A percentile compares a stretch with the other conserved stretches of the same genome.
Evolutionary conservation across 2,888 invertebrate species (phyloP).

Genomic region (Rhagophthalmus giganteus): DNA sequence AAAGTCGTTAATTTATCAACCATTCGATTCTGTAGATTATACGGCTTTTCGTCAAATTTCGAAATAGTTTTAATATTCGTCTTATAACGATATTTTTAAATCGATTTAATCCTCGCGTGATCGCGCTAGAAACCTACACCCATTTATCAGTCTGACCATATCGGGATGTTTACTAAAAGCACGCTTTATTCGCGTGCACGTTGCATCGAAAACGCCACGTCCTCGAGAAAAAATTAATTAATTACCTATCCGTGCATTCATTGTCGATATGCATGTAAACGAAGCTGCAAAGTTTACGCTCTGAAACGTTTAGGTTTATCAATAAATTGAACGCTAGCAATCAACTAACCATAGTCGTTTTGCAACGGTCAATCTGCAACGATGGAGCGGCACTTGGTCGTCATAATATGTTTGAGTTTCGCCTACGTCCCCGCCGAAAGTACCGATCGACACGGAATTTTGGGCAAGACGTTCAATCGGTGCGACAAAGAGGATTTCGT

Average conservation of each 20-base stretch:
- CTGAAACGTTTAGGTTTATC: constrained; percentile 14
- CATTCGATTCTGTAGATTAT: too few species aligned
- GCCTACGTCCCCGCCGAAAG: too few species aligned
- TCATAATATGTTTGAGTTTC: neutral
- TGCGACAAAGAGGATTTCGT: constrained; percentile 66
- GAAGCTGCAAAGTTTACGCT: constrained; percentile 16
- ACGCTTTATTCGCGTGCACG: constrained; percentile 2
- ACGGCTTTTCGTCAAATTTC: too few species aligned
- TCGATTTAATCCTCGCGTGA: too few species aligned
- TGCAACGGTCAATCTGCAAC: neutral
- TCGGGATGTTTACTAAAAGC: neutral
- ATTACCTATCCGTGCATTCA: too few species aligned
- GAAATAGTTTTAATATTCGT: too few species aligned
- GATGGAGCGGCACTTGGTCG: constrained; percentile 4
- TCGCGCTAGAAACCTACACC: neutral
- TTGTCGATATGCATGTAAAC: neutral
- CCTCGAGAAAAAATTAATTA: too few species aligned
- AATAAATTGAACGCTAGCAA: constrained; percentile 10
- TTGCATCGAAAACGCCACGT: too few species aligned
- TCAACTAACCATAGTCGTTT: constrained; percentile 10
- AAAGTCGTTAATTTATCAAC: too few species aligned
- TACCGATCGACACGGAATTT: constrained; percentile 54
- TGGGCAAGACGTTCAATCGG: constrained; percentile 62
- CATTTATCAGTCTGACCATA: constrained; percentile 12
- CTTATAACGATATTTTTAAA: too few species aligned